phyloP scores from a whole-genome alignment of 2,797 vertebrate genomes.

The Phylloscopus collybita region DNA sequence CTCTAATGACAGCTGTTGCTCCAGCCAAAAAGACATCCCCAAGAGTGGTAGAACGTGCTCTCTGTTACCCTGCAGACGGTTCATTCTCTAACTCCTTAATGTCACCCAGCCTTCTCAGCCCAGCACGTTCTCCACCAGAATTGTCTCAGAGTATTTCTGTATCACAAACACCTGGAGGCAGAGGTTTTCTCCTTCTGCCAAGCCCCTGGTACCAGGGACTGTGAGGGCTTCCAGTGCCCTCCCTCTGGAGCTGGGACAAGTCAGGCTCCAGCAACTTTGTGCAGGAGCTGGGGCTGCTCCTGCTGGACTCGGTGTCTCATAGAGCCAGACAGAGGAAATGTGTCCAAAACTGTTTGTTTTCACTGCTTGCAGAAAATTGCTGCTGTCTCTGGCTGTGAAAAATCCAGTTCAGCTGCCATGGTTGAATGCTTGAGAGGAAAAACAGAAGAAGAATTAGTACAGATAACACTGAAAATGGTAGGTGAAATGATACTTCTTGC shows the following conservation, averaged over 20 bases:
- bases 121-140: not conserved
- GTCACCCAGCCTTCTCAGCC: not conserved
- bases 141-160: not conserved
- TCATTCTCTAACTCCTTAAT: not conserved
- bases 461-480: not conserved
- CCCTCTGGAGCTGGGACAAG: not conserved
- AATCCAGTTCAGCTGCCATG: conserved; percentile 42
- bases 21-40: not conserved
- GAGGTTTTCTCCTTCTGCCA: not conserved
- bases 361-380: conserved; percentile 50
- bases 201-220: not conserved
- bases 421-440: conserved; percentile 58
- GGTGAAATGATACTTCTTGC: not conserved
- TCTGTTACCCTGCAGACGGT: not conserved
- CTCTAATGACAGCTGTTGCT: not conserved
- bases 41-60: not conserved
- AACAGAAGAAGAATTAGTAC: conserved; percentile 39
- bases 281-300: not conserved
- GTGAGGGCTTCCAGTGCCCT: not conserved
- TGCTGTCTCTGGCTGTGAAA: conserved; percentile 40
- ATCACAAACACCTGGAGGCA: not conserved
- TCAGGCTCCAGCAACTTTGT: not conserved
- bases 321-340: not conserved
- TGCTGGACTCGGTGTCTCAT: accelerated
- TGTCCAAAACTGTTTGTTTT: not conserved